These are phyloP conservation scores for Camponotus vicinus DNA, from an alignment of 1,140 invertebrate genomes.

Conservation along the genomic window DNA sequence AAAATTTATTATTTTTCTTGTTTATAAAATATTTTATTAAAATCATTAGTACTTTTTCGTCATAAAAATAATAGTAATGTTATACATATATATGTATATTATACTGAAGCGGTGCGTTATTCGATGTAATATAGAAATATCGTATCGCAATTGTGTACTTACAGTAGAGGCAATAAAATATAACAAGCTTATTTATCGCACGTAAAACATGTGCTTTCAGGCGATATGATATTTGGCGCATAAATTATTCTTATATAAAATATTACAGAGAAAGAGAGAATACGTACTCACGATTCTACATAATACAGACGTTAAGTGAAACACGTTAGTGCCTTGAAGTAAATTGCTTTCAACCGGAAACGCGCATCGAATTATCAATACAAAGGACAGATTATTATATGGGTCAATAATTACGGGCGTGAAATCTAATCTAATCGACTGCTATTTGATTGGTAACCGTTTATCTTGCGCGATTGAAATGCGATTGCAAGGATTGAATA, in stretches of 20 bases:
- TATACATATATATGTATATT: slow-evolving; percentile 13
- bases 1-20: slow-evolving; percentile 2
- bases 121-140: slow-evolving; percentile 47
- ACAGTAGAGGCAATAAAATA: slow-evolving; percentile 20
- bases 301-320: slow-evolving; percentile 9
- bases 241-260: slow-evolving; percentile 43
- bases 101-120: slow-evolving; percentile 15
- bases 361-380: slow-evolving; percentile 33
- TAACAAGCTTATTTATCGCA: slow-evolving; percentile 50
- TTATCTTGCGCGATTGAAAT: slow-evolving; percentile 8
- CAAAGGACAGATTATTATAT: slow-evolving; percentile 39
- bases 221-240: neutral
- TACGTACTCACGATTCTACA: neutral
- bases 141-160: slow-evolving; percentile 39
- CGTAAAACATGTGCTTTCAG: neutral
- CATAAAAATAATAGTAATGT: slow-evolving; percentile 3
- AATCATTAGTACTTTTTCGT: neutral
- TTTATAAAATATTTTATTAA: slow-evolving; percentile 6
- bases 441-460: slow-evolving; percentile 39
- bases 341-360: slow-evolving; percentile 20
- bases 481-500: slow-evolving; percentile 27
- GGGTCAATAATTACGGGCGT: slow-evolving; percentile 38
- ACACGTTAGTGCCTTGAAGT: slow-evolving; percentile 16
- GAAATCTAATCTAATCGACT: slow-evolving; percentile 34
- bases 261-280: no score